Conservation (phyloP, 1,140 invertebrate genomes). For the Drosophila ironensis region DNA sequence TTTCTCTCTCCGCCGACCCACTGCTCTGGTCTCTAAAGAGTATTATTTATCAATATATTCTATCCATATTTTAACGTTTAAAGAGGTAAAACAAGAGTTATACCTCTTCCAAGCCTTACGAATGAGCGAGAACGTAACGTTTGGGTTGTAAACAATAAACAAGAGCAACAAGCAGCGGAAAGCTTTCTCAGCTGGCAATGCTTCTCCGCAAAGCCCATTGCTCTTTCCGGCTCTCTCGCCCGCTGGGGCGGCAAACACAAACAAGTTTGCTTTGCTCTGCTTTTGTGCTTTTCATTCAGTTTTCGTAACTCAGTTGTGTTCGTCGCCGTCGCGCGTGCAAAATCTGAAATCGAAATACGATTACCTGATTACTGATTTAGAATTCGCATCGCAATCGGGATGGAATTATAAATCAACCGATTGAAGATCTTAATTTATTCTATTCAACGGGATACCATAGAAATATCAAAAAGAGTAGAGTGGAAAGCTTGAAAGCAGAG, state of each 20-base stretch:
- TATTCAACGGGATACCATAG: background rate
- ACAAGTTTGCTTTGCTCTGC: constrained; percentile 47
- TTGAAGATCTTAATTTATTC: background rate
- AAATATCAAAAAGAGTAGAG: background rate
- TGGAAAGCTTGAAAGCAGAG: background rate
- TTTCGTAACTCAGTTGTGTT: constrained; percentile 68
- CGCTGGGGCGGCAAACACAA: constrained; percentile 32
- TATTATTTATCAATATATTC: no score
- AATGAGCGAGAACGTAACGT: no score
- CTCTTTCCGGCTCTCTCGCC: constrained; percentile 5
- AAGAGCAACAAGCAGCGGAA: constrained; percentile 35
- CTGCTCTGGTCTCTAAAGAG: no score
- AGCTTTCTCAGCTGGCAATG: constrained; percentile 28
- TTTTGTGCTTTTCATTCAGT: constrained; percentile 73
- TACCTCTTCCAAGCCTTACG: no score
- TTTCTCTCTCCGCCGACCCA: no score
- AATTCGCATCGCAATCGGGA: no score
- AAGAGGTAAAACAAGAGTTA: no score
- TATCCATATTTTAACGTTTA: no score
- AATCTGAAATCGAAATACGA: constrained; percentile 44
- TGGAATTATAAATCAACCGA: constrained; percentile 10
- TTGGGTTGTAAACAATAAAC: constrained; percentile 36
- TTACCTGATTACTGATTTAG: constrained; percentile 16
- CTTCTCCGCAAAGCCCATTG: background rate
- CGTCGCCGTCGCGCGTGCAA: constrained; percentile 70